These are phyloP conservation scores for Heliconius nattereri DNA, from an alignment of 1,140 invertebrate species.

Conservation along the genomic window DNA sequence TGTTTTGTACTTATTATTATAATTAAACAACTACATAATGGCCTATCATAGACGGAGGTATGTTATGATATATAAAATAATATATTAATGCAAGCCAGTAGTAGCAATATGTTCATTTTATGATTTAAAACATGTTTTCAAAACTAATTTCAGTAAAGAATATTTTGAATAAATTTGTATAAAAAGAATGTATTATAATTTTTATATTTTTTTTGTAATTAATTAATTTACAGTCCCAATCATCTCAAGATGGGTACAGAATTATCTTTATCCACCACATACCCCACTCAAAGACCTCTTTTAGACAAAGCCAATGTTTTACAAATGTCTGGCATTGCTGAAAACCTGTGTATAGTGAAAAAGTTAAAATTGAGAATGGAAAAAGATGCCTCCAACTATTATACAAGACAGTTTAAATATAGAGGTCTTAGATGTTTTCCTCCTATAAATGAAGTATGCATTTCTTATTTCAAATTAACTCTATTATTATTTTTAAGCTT, in stretches of 20 bases:
- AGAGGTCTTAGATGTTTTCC: constrained; percentile 56
- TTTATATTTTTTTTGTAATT: neutral
- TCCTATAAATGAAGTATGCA: constrained; percentile 28
- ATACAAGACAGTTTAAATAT: constrained; percentile 58
- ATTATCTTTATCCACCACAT: constrained; percentile 46
- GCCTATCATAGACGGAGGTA: no score
- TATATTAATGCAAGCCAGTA: no score
- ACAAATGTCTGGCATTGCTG: constrained; percentile 17
- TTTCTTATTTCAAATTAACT: neutral
- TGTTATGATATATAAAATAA: no score
- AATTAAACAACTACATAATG: no score
- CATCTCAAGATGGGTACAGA: constrained; percentile 60
- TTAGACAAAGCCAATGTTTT: constrained; percentile 24
- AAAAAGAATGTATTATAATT: no score
- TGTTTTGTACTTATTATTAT: no score
- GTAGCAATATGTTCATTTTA: no score
- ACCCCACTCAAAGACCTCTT: constrained; percentile 44
- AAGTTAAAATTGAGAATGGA: constrained; percentile 50
- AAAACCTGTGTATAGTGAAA: constrained; percentile 51
- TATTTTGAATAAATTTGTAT: no score
- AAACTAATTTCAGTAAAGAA: no score
- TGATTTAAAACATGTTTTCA: no score
- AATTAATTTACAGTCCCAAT: constrained; percentile 54
- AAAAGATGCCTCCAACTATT: constrained; percentile 49
- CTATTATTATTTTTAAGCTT: no score